These are phyloP conservation scores for Philhelius pedissequus DNA, from an alignment of 2,888 invertebrate genomes.

Conservation along the genomic window DNA sequence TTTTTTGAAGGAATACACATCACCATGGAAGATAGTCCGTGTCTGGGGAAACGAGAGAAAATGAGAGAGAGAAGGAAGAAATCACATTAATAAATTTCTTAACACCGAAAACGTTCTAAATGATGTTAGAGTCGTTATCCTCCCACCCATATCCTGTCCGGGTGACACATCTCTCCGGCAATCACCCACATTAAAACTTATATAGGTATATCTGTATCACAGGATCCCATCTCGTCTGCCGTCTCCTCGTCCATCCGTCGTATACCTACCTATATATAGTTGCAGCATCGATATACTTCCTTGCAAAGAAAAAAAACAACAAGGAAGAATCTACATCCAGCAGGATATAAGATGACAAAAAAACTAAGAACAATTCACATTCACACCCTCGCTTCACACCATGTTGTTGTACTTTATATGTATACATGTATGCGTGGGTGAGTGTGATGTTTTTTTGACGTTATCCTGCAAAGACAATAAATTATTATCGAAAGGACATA, in stretches of 20 bases:
- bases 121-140: constrained; percentile 67
- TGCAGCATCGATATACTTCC: constrained; percentile 11
- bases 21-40: neutral
- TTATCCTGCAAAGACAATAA: constrained; percentile 67
- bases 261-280: too few relatives aligned
- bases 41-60: neutral
- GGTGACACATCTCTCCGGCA: constrained; percentile 40
- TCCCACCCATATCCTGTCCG: constrained; percentile 21
- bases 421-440: neutral
- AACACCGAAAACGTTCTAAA: constrained; percentile 66
- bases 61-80: constrained; percentile 6
- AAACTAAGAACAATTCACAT: constrained; percentile 24
- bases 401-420: neutral
- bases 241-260: neutral
- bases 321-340: neutral
- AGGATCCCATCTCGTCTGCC: neutral
- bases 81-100: constrained; percentile 68
- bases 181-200: constrained; percentile 44
- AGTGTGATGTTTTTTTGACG: constrained; percentile 63
- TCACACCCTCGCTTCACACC: constrained; percentile 18
- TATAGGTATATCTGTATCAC: constrained; percentile 22
- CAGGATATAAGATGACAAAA: constrained; percentile 12
- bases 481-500: constrained; percentile 69
- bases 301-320: neutral
- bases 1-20: neutral